These are phyloP conservation scores for Xestoiulus laeticollis DNA, from an alignment of 2,888 invertebrate species.

Conservation along the genomic window DNA sequence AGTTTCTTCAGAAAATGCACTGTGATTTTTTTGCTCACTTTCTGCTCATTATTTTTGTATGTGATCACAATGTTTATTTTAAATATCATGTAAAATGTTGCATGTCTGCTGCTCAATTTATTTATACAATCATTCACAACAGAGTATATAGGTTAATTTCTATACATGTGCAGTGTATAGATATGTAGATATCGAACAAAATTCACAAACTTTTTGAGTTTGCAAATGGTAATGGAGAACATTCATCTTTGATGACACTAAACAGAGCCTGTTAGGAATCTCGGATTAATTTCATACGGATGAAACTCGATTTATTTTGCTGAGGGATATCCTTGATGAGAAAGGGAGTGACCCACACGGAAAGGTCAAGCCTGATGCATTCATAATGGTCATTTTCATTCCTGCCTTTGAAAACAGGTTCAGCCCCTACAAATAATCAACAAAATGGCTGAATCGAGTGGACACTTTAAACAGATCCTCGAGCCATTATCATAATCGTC, in stretches of 20 bases:
- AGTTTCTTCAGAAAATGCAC: too few relatives aligned
- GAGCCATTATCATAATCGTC: slow-evolving; percentile 26
- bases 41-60: too few relatives aligned
- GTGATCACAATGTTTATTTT: too few relatives aligned
- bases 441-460: slow-evolving; percentile 26
- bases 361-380: slow-evolving; percentile 26
- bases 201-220: too few relatives aligned
- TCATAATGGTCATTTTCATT: slow-evolving; percentile 4
- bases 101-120: too few relatives aligned
- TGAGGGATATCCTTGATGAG: neutral
- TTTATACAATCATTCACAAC: too few relatives aligned
- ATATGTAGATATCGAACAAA: too few relatives aligned
- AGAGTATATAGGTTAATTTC: too few relatives aligned
- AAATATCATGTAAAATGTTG: too few relatives aligned
- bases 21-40: too few relatives aligned
- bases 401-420: neutral
- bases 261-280: neutral
- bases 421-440: slow-evolving; percentile 26
- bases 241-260: slow-evolving; percentile 5
- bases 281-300: neutral
- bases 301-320: neutral
- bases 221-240: neutral
- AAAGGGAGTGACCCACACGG: neutral
- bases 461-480: slow-evolving; percentile 17
- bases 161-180: too few relatives aligned